These are phyloP conservation scores for Cassiopea xamachana DNA, from an alignment of 30 jellyfish, hydroid and myxozoan genomes.

Conservation along the genomic window DNA sequence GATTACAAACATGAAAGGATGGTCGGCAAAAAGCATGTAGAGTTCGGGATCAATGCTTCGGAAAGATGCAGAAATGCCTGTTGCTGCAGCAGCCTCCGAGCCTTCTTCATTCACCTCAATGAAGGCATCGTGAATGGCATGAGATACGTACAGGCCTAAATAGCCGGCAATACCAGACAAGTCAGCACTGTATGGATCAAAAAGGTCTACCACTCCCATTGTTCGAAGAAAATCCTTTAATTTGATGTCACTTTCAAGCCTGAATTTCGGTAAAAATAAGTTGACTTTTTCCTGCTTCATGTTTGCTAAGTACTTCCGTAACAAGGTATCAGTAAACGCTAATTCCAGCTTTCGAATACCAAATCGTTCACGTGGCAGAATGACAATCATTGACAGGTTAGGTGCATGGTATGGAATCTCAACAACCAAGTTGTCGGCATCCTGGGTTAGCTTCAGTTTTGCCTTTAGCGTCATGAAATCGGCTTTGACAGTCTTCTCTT, in stretches of 20 bases:
- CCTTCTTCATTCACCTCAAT: slow-evolving; percentile 81
- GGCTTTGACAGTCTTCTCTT: slow-evolving; percentile 24
- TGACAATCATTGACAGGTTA: slow-evolving; percentile 50
- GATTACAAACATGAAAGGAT: slow-evolving; percentile 59
- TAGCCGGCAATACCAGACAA: slow-evolving; percentile 61
- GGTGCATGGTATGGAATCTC: slow-evolving; percentile 70
- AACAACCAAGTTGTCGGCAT: slow-evolving; percentile 40
- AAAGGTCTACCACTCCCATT: slow-evolving; percentile 63
- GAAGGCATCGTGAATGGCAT: slow-evolving; percentile 71
- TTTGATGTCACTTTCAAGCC: slow-evolving; percentile 44
- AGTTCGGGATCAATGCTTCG: slow-evolving; percentile 49
- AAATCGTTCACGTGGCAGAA: slow-evolving; percentile 41
- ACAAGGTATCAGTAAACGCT: slow-evolving; percentile 12
- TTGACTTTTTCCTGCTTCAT: slow-evolving; percentile 23
- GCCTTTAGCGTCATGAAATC: slow-evolving; percentile 47
- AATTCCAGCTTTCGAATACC: slow-evolving; percentile 46
- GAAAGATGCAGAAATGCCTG: slow-evolving; percentile 44
- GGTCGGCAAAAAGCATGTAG: slow-evolving; percentile 32
- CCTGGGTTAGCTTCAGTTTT: slow-evolving; percentile 24
- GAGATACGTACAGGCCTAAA: slow-evolving; percentile 60
- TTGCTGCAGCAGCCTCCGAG: slow-evolving; percentile 86
- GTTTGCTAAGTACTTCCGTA: slow-evolving; percentile 15
- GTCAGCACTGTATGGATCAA: slow-evolving; percentile 67
- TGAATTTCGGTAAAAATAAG: slow-evolving; percentile 62
- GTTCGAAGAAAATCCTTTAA: slow-evolving; percentile 45